Percentiles rank a stretch among this genome's conserved stretches.
phyloP scores from a whole-genome alignment of 2,113 vertebrate genomes.

The Myiozetetes cayanensis region DNA sequence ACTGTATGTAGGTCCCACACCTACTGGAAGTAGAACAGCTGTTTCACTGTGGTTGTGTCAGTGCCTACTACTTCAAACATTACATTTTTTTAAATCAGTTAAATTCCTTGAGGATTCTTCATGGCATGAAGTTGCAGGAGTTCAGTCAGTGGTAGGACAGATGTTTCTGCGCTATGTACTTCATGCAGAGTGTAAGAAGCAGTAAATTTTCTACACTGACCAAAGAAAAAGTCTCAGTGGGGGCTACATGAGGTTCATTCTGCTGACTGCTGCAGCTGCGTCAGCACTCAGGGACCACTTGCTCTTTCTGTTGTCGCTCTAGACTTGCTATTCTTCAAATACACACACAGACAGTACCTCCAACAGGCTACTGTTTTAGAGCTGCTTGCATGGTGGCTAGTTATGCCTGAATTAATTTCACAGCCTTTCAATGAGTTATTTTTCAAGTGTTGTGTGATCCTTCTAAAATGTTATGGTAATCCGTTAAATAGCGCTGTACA shows the following conservation, averaged over 20 bases:
- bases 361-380: background rate
- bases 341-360: background rate
- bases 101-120: background rate
- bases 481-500: slow-evolving; percentile 45
- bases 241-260: background rate
- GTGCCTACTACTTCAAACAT: background rate
- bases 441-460: slow-evolving; percentile 28
- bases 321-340: background rate
- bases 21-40: background rate
- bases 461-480: slow-evolving; percentile 51
- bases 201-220: background rate
- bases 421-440: slow-evolving; percentile 4
- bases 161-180: accelerated
- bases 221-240: background rate
- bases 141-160: background rate
- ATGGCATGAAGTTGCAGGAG: background rate
- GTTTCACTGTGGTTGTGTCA: background rate
- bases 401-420: slow-evolving; percentile 33
- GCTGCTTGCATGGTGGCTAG: background rate
- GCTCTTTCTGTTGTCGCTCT: background rate
- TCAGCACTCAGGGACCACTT: background rate
- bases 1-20: accelerated
- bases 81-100: background rate
- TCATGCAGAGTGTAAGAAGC: background rate
- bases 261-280: background rate